Evolutionary conservation across 2,888 invertebrate species (phyloP), one percentile per base, ranked within the genome.

Genomic region (Papilio gigon): DNA sequence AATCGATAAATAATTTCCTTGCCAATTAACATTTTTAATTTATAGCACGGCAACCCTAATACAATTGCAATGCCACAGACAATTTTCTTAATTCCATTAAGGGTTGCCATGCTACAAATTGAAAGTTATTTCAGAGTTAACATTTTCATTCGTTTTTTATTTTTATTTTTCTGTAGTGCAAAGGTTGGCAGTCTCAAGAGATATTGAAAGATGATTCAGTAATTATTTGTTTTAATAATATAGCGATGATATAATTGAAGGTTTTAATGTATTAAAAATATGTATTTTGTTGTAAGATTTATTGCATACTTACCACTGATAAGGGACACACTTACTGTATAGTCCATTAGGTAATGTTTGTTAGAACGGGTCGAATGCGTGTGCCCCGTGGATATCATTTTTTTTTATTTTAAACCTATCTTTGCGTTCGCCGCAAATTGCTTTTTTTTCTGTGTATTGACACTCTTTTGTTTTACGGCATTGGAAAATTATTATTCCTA

Each of bases 341-440:
- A 87, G 86, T 87, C 84, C 82, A 83, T 82, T 88, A 89, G 85
- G 80, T 85, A 81, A 82, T 74, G 78, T 78, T 81, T 81, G 73
- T 76, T 78, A 77, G 77, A 77, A 83, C 76, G 72, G 74, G 77
- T 75, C 74, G 76, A 71, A 72, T 72, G 68, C 60, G 30, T 47
- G 42, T 53, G 69, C 50, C 53, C 56, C 37, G 30, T 69, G 69
- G 69, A 60, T 65, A 69, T 65, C 65, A 69, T 69, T n/a, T n/a
- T 25, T 59, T 47, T 63, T 35, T 25, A 44, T 44, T n/a, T 42
- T 20, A 22, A 9, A 22, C 47, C 30, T 60, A 47, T 50, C 25
- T 27, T 60, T 50, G 6, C 44, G 27, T 63, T 56, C 42, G 59
- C 14, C 25, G 20, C 17, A 40, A 56, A 53, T 40, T 2, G 14